A percentile compares a stretch with the other conserved stretches of the same genome.
These are phyloP conservation scores for Carassius carassius DNA, from an alignment of 2,113 vertebrate species.

Conservation along the genomic window DNA sequence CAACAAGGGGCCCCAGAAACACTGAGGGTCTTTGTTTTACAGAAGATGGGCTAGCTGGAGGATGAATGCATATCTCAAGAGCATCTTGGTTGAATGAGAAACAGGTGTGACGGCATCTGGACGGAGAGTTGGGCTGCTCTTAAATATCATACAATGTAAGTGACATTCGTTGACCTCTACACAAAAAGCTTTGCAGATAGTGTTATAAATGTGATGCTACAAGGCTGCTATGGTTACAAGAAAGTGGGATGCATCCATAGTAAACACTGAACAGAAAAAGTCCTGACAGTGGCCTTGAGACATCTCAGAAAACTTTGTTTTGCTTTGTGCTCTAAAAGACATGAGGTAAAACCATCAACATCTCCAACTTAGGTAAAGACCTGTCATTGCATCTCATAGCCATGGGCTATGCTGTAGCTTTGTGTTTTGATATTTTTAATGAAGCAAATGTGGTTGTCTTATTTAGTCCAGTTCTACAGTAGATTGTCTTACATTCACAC, in stretches of 20 bases:
- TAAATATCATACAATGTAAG: neutral
- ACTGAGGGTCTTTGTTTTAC: conserved; percentile 56
- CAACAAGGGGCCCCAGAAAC: conserved; percentile 6
- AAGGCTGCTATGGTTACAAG: neutral
- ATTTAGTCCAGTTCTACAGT: neutral
- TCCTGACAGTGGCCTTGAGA: neutral
- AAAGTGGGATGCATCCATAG: neutral
- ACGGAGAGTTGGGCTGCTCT: conserved; percentile 19
- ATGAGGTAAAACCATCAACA: conserved; percentile 1
- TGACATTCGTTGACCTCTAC: neutral
- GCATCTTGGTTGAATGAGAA: conserved; percentile 60
- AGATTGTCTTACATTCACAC: neutral
- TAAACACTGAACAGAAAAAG: neutral
- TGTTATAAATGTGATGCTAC: neutral
- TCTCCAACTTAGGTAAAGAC: neutral
- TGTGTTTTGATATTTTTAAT: neutral
- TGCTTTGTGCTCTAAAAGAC: neutral
- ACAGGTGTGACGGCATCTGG: conserved; percentile 63
- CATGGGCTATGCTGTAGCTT: neutral
- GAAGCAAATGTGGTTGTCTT: neutral
- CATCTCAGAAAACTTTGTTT: neutral
- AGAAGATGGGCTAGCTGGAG: conserved; percentile 38
- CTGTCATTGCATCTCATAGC: neutral
- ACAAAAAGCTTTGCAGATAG: neutral
- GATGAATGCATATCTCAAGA: conserved; percentile 46